A percentile compares a stretch with the other conserved stretches of the same genome.
These are phyloP conservation scores for Heliothis subflexa DNA, from an alignment of 1,140 invertebrate genomes.

Conservation along the genomic window DNA sequence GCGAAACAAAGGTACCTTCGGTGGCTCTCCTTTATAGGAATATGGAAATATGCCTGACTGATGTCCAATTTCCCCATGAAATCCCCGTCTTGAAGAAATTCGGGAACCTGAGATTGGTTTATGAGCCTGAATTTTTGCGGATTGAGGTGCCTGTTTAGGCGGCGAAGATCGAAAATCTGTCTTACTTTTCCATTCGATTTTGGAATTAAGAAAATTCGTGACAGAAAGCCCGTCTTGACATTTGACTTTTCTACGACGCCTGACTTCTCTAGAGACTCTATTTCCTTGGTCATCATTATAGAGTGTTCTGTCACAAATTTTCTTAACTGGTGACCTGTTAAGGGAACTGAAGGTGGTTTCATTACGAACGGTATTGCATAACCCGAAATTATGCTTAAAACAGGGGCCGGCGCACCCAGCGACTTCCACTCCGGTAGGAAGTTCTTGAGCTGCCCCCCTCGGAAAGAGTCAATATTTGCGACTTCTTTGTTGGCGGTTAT, in stretches of 20 bases:
- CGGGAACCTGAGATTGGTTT: slow-evolving; percentile 50
- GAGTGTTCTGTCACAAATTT: neutral
- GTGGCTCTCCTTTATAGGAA: neutral
- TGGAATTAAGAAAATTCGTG: slow-evolving; percentile 9
- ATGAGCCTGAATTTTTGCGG: slow-evolving; percentile 5
- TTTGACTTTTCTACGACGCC: neutral
- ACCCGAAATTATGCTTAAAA: neutral
- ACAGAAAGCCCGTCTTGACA: neutral
- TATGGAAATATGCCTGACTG: slow-evolving; percentile 61
- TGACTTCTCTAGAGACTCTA: neutral
- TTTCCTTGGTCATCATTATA: neutral
- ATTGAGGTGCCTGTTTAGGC: neutral
- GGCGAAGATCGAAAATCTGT: slow-evolving; percentile 19
- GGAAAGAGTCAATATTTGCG: neutral
- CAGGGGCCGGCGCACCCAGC: neutral
- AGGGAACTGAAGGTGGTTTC: no score
- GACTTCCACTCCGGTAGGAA: neutral
- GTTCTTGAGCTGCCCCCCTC: neutral
- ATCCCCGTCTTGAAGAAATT: slow-evolving; percentile 52
- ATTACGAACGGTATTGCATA: no score
- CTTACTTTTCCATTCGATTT: neutral
- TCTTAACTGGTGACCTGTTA: no score
- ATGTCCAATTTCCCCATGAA: slow-evolving; percentile 62
- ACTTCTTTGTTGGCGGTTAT: neutral
- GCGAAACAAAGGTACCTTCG: neutral